Percentiles rank a stretch among this genome's conserved stretches.
Conservation (phyloP, 2,888 invertebrate genomes). For the Sphaerophoria taeniata region DNA sequence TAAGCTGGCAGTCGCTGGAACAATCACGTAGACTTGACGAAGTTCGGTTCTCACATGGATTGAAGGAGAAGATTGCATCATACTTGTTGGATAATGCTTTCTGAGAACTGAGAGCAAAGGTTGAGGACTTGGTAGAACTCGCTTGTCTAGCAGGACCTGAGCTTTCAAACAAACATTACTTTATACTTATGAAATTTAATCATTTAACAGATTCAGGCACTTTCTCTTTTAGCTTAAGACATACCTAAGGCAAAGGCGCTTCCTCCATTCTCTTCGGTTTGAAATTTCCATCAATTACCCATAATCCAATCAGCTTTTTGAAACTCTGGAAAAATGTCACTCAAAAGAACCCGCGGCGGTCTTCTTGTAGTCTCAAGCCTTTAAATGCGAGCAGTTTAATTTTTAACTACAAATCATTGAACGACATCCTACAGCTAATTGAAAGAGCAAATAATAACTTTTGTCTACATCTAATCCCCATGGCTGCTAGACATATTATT, state of each 20-base stretch:
- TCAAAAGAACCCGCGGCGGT: constrained; percentile 49
- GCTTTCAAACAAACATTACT: no score
- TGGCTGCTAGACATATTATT: not conserved
- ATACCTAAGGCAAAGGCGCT: not conserved
- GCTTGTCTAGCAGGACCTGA: no score
- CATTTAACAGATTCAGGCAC: not conserved
- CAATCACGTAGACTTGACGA: not conserved
- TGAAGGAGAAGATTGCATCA: no score
- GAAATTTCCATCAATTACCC: not conserved
- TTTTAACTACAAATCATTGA: constrained; percentile 66
- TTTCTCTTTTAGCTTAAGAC: not conserved
- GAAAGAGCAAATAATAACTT: constrained; percentile 32
- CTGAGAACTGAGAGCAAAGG: no score
- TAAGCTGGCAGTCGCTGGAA: not conserved
- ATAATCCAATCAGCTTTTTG: constrained; percentile 15
- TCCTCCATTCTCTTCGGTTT: constrained; percentile 1
- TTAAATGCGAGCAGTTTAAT: constrained; percentile 13
- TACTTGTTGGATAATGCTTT: no score
- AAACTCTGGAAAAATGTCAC: constrained; percentile 53
- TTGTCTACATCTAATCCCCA: constrained; percentile 28
- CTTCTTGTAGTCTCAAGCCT: constrained; percentile 44
- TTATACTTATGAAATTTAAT: no score
- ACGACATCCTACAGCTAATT: constrained; percentile 61
- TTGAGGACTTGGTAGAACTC: no score
- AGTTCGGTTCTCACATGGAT: not conserved